Evolutionary conservation across 2,113 vertebrate genomes (phyloP).

Genomic region (Anarrhichthys ocellatus): DNA sequence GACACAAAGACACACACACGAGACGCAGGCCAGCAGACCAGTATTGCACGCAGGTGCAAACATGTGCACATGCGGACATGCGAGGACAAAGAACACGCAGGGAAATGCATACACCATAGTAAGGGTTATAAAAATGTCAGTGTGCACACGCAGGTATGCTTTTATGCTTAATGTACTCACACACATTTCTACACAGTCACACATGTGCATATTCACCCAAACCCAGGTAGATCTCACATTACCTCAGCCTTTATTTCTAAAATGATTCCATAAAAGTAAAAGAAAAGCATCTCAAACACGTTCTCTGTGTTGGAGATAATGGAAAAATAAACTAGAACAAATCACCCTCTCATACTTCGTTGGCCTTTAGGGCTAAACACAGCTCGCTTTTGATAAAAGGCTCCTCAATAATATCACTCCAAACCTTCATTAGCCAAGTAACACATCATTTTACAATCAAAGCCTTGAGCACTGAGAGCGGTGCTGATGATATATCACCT

Average conservation of each 20-base stretch:
- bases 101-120: conserved; percentile 76
- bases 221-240: conserved; percentile 23
- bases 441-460: conserved; percentile 66
- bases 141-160: conserved; percentile 48
- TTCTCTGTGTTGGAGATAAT: conserved; percentile 7
- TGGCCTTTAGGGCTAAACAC: conserved; percentile 35
- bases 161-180: conserved; percentile 38
- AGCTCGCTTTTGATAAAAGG: conserved; percentile 4
- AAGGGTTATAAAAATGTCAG: conserved; percentile 55
- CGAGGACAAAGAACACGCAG: conserved; percentile 79
- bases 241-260: not conserved
- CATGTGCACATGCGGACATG: conserved; percentile 79
- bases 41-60: conserved; percentile 75
- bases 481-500: conserved; percentile 74
- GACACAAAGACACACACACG: conserved; percentile 62
- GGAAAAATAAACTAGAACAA: conserved; percentile 32
- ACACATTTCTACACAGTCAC: conserved; percentile 33
- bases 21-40: conserved; percentile 76
- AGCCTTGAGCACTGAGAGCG: conserved; percentile 55
- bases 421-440: conserved; percentile 64
- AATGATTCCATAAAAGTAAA: not conserved
- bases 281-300: conserved; percentile 4
- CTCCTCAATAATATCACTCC: conserved; percentile 44
- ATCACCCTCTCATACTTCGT: conserved; percentile 4
- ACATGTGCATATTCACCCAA: conserved; percentile 30